Evolutionary conservation across 2,888 invertebrate species (phyloP), one percentile per base, ranked within the genome.

Genomic region (Phaonia tiefii): DNA sequence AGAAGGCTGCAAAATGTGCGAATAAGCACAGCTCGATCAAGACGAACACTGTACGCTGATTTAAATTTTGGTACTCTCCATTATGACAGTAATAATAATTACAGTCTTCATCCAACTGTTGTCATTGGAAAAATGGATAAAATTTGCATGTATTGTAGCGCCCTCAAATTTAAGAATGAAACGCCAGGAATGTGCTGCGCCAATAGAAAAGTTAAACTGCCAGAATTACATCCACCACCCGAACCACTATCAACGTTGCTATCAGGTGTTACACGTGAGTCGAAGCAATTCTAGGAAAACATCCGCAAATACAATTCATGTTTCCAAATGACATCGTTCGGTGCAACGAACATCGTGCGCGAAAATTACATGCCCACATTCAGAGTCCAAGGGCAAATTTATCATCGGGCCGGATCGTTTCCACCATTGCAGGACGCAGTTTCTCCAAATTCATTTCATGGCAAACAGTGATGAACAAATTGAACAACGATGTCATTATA

Each of bases 121-220:
- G 44, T 71, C 58, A 58, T 71, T 71, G 49, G 66, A 44, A 26
- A 25, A 66, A 66, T 66, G 66, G 46, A 44, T 7, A 66, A 42
- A 69, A 69, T 79, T 44, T 79, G 70, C 69, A 46, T 73, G 37
- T 69, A 79, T 69, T 70, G 74, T 54, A 51, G 69, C 54, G 70
- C 79, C 66, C 56, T 74, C 54, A 70, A 78, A 46, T 72, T 72
- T 44, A 56, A 67, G 67, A 46, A 69, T 31, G 63, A 75, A 73
- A 20, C 60, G 11, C 60, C 72, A 22, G 75, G 56, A 56, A 65
- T 66, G 44, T 54, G 31, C 8, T 31, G 31, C 8, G 3, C 31
- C 4, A 31, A 31, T 8, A 8, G 31, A 5, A 31, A 31, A 60
- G 60, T 60, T 60, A 10, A 39, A 44, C n/a, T 46, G 26, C 65